Conservation (phyloP, 1,140 invertebrate species). For the Gonioctena quinquepunctata region DNA sequence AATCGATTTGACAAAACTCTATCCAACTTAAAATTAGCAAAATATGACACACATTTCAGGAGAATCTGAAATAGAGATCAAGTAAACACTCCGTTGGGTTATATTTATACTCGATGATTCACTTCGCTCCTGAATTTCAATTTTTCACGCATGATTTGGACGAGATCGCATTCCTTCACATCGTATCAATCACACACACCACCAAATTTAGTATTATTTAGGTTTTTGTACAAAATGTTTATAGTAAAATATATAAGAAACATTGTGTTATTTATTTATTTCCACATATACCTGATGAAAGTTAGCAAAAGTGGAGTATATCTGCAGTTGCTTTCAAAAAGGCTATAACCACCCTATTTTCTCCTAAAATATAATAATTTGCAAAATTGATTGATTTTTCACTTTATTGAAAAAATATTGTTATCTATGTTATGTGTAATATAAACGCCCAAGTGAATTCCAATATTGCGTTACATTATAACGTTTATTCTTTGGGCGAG, state of each 20-base stretch:
- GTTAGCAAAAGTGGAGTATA: no score
- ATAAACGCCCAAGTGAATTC: no score
- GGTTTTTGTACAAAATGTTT: neutral
- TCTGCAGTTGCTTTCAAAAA: no score
- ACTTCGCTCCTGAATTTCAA: neutral
- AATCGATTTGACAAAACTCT: no score
- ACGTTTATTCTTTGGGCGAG: no score
- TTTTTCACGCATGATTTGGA: neutral
- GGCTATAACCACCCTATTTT: no score
- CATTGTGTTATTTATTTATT: neutral
- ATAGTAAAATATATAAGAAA: neutral
- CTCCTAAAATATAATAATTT: no score
- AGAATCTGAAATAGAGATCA: neutral
- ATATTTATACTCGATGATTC: neutral
- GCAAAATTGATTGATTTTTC: no score
- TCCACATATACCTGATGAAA: no score
- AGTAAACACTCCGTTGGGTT: neutral
- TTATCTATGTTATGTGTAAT: no score
- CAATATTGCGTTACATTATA: no score
- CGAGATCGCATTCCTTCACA: neutral
- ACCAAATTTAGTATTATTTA: neutral
- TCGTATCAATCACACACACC: neutral
- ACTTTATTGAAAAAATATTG: no score
- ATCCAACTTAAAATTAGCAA: neutral
- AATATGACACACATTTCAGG: conserved; percentile 12